A percentile compares a stretch with the other conserved stretches of the same genome.
Conservation (phyloP, 2,113 vertebrate genomes). For the Aptenodytes patagonicus region DNA sequence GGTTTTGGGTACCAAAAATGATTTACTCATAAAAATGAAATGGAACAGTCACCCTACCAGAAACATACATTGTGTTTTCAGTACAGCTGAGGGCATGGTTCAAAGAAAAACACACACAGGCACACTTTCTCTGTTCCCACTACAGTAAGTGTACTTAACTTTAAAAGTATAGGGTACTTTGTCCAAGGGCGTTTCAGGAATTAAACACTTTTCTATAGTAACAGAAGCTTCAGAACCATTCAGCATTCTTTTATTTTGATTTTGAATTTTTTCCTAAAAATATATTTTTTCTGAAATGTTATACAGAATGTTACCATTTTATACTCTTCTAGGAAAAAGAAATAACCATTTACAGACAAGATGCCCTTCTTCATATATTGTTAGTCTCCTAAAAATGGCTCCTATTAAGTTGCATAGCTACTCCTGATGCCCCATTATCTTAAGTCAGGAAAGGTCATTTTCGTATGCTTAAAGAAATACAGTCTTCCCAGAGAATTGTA, state of each 20-base stretch:
- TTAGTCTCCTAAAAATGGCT: neutral
- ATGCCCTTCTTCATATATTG: neutral
- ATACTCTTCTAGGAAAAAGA: neutral
- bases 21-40: constrained; percentile 71
- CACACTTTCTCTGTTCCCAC: neutral
- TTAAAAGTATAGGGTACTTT: constrained; percentile 24
- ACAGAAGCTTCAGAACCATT: neutral
- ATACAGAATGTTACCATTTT: neutral
- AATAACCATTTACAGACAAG: neutral
- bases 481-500: neutral
- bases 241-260: neutral
- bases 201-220: constrained; percentile 11
- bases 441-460: neutral
- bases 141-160: neutral
- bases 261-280: neutral
- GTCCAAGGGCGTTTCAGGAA: constrained; percentile 7
- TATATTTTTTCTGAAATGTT: neutral
- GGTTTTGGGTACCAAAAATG: constrained; percentile 58
- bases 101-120: neutral
- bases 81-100: neutral
- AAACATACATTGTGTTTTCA: constrained; percentile 64
- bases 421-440: neutral
- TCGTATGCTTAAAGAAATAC: neutral
- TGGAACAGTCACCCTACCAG: constrained; percentile 36
- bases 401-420: neutral